Base-by-base conservation (phyloP, 2,797 vertebrate species). In the Megaceryle alcyon region DNA sequence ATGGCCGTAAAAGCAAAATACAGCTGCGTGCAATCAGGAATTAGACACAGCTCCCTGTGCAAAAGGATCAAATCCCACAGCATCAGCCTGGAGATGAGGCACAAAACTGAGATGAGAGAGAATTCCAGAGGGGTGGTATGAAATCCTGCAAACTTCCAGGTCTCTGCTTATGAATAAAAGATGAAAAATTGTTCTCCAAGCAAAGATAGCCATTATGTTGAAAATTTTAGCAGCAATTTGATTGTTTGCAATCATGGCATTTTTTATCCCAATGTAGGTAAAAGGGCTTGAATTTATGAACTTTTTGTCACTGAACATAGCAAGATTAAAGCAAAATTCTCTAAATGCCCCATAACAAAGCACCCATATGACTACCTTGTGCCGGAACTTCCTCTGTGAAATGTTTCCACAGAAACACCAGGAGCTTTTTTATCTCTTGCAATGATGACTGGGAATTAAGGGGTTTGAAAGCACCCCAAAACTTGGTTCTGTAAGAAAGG, bases 11-110 rank as follows among this genome's bases (percentile, higher is more conserved):
- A 84, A 85, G 65, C 75, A 48, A 63, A 88, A 41, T 37, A 35
- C 90, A 96, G 92, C 88, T 92, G 83, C 12, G 15, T 29, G 18
- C 33, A 56, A 75, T 94, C 94, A 95, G 35, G 59, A 89, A 73
- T 90, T 70, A 90, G 83, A 86, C 56, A 94, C 72, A 79, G 15
- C 65, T 89, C 43, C 43, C 63, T 5, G 2, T 86, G 84, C 57
- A 90, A 29, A 44, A 88, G 72, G 63, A 79, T 75, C 77, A 53
- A 49, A 80, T 90, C 53, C 70, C 60, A 83, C 51, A 41, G 22
- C 48, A 53, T 43, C 49, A 53, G 21, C 28, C 6, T 29, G 35
- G 48, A 79, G 33, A 20, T 72, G 77, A 63, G 61, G 35, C 18
- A 56, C 51, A 43, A 33, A 20, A 46, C 23, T 26, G 51, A 43